Base-by-base conservation (phyloP, 2,113 vertebrate genomes). In the Isurus oxyrinchus region DNA sequence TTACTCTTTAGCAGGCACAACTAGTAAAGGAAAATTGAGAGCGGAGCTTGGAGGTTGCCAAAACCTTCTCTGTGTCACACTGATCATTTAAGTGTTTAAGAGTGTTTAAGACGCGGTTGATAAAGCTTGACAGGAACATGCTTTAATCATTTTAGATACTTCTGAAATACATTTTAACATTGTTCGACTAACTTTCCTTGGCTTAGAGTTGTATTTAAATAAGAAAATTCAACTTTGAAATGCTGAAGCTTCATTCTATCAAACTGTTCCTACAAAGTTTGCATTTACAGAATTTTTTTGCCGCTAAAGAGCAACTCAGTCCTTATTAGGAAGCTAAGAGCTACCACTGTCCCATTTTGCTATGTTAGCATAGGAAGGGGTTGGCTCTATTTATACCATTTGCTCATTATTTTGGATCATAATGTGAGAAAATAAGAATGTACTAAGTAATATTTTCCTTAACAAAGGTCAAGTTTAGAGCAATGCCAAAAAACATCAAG, bases 401-500 rank as follows among this genome's bases (percentile, higher is more conserved):
- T 0, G 35, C 27, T 96, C n/a, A 55, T 81, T 97, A 25, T 96
- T 21, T 35, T 61, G 19, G 23, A 96, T 66, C 6, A n/a, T 81
- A 40, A 49, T 86, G 72, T 40, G 55, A n/a, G 61, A 81, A 53
- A 96, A 81, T 27, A 61, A 25, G 5, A 96, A 57, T 81, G 49
- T 3, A 79, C 72, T 96, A 57, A 72, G 72, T 59, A 61, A 6
- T 59, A 7, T 63, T 96, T 57, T 96, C 40, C 81, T 96, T 49
- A 4, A 55, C 97, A 5, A 97, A 99, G 99, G 95, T 98, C 97
- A 13, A 98, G 99, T 10, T 97, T 99, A 96, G 99, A 99, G 90
- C 99, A 99, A 96, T 98, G 97, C 40, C 99, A 99, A 97, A 98
- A 97, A 27, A 97, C 97, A 0, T 96, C 97, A 4, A 98, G 98